Evolutionary conservation across 2,113 vertebrate genomes (phyloP).

Genomic region (Hydrolagus affinis): DNA sequence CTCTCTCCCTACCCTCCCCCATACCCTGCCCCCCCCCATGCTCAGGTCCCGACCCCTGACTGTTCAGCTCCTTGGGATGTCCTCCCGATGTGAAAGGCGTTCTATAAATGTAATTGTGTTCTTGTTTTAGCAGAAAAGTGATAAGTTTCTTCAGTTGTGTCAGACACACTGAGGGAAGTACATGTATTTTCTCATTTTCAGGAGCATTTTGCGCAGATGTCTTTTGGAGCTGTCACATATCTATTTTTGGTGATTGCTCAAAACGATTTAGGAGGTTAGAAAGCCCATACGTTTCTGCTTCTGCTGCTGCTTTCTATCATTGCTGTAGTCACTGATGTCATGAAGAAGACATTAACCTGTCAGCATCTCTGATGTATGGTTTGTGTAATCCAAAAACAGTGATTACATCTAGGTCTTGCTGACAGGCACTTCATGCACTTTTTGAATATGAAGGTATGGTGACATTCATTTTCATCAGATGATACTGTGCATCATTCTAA

Average conservation of each 20-base stretch:
- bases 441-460: constrained; percentile 27
- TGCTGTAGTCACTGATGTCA: constrained; percentile 1
- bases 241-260: constrained; percentile 16
- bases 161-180: constrained; percentile 3
- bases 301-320: constrained; percentile 28
- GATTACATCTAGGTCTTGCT: constrained; percentile 25
- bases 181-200: constrained; percentile 23
- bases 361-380: constrained; percentile 20
- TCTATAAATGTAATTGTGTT: too few species aligned
- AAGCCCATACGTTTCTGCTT: neutral
- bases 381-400: constrained; percentile 24
- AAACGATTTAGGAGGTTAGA: constrained; percentile 16
- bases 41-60: too few species aligned
- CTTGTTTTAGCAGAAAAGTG: constrained; percentile 21
- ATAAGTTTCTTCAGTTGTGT: constrained; percentile 2
- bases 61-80: too few species aligned
- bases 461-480: constrained; percentile 16
- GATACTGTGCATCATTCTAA: neutral
- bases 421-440: neutral
- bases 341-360: constrained; percentile 27
- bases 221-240: neutral
- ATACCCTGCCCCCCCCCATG: too few species aligned
- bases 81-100: too few species aligned
- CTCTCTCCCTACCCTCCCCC: too few species aligned
- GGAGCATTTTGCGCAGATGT: constrained; percentile 23